A percentile compares a stretch with the other conserved stretches of the same genome.
Conservation (phyloP, 2,797 vertebrate genomes). For the Echeneis naucrates region DNA sequence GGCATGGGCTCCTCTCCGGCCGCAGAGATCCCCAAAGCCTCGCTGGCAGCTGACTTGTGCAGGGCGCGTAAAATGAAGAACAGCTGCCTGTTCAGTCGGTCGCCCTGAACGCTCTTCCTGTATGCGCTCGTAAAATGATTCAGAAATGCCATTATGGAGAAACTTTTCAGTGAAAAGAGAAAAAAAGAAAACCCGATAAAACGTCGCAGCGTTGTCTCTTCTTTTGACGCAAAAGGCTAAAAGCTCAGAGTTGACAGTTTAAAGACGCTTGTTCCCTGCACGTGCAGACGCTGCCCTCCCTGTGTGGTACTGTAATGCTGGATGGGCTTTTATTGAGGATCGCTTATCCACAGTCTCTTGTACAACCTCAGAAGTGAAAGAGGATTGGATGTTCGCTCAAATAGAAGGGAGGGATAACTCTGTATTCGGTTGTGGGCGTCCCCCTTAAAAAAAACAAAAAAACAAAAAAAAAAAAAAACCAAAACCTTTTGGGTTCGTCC, state of each 20-base stretch:
- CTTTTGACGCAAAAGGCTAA: neutral
- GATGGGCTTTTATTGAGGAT: constrained; percentile 18
- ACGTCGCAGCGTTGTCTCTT: neutral
- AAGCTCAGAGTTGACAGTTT: constrained; percentile 18
- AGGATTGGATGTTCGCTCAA: constrained; percentile 68
- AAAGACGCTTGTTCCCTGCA: constrained; percentile 22
- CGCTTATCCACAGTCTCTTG: constrained; percentile 59
- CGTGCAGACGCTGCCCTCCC: constrained; percentile 23
- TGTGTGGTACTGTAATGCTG: constrained; percentile 4
- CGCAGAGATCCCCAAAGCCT: constrained; percentile 66
- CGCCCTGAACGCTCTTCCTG: constrained; percentile 59
- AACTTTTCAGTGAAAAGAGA: neutral
- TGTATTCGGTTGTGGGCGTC: constrained; percentile 69
- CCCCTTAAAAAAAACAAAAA: constrained; percentile 18
- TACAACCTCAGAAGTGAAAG: constrained; percentile 42
- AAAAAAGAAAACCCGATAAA: neutral
- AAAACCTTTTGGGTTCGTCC: constrained; percentile 36
- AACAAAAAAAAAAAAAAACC: too few relatives aligned
- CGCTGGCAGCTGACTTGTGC: constrained; percentile 75
- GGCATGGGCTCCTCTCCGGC: constrained; percentile 52
- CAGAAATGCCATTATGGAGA: constrained; percentile 81
- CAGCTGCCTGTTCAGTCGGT: constrained; percentile 54
- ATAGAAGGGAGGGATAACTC: constrained; percentile 63
- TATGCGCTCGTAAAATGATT: constrained; percentile 61
- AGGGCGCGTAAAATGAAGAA: constrained; percentile 61